Conservation (phyloP, 2,113 vertebrate species). For the Chaetura pelagica region DNA sequence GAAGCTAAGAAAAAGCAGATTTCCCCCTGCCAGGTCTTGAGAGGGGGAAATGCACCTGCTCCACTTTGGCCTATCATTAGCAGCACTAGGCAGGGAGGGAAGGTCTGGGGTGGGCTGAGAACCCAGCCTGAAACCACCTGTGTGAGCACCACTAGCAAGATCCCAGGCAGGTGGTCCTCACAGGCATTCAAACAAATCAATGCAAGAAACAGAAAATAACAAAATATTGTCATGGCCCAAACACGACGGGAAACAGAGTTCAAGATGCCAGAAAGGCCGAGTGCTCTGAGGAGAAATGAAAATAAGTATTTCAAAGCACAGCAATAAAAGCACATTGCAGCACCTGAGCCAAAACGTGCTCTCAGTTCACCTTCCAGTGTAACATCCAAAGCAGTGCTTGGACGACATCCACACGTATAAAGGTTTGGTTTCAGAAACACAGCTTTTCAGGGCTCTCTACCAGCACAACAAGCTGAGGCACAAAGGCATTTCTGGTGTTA, state of each 20-base stretch:
- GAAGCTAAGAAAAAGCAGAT: background rate
- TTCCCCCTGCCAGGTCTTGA: background rate
- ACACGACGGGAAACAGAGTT: background rate
- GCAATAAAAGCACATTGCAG: conserved; percentile 23
- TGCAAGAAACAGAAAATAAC: background rate
- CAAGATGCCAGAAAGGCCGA: background rate
- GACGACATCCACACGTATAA: background rate
- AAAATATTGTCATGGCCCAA: background rate
- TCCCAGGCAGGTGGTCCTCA: background rate
- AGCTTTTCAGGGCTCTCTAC: conserved; percentile 10
- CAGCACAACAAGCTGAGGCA: background rate
- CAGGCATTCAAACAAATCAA: background rate
- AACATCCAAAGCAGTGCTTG: conserved; percentile 24
- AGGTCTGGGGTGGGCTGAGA: background rate
- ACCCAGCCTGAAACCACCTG: accelerated
- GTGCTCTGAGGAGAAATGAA: conserved; percentile 19
- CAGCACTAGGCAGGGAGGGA: accelerated
- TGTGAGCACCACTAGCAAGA: background rate
- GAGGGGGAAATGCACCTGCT: background rate
- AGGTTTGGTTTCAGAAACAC: conserved; percentile 2
- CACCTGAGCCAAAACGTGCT: conserved; percentile 18
- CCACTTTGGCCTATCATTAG: accelerated
- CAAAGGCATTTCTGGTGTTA: background rate
- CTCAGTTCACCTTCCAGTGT: conserved; percentile 53
- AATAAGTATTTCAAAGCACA: conserved; percentile 45